Base-by-base conservation (phyloP, 2,888 invertebrate genomes). In the Ormia ochracea region DNA sequence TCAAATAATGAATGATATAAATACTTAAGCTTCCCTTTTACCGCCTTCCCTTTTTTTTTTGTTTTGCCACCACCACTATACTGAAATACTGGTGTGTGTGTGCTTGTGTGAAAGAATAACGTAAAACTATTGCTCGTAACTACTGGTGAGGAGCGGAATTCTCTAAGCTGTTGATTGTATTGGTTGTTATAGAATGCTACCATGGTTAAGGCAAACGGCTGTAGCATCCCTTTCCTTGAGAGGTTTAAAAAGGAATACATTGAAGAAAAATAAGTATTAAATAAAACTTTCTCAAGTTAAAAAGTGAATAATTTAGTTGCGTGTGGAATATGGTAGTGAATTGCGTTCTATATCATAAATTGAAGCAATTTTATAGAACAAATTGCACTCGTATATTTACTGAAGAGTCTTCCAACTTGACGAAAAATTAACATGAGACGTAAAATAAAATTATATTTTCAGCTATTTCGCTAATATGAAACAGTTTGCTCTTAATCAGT, bases 111-210 rank as follows among this genome's bases (percentile, higher is more conserved):
- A n/a, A 50, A 52, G 26, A 28, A 21, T 5, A 14, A 50, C 19
- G 38, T 72, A 43, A 61, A 61, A 50, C 31, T 52, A 50, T 61
- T 59, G 41, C 36, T 56, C 31, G 23, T 28, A 36, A 41, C 59
- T 52, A 23, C 26, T 21, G 33, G 52, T 41, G 50, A 48, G 33
- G 33, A 14, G 19, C 21, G 26, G 36, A 26, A 58, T 68, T 14
- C 31, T 43, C 33, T 56, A 69, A 33, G 50, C 38, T 52, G 38
- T 41, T 52, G 21, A 61, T 61, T 52, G 38, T 59, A 50, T 59
- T 59, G 59, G 33, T 74, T 61, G 45, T 65, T 65, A 65, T 26
- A 59, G 52, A 9, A 33, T 52, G 59, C 33, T 68, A 59, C 75
- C 75, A 59, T 66, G 58, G 58, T 28, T 36, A 65, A 41, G 2